Base-by-base conservation (phyloP, 2,797 vertebrate species). In the Enoplosus armatus region DNA sequence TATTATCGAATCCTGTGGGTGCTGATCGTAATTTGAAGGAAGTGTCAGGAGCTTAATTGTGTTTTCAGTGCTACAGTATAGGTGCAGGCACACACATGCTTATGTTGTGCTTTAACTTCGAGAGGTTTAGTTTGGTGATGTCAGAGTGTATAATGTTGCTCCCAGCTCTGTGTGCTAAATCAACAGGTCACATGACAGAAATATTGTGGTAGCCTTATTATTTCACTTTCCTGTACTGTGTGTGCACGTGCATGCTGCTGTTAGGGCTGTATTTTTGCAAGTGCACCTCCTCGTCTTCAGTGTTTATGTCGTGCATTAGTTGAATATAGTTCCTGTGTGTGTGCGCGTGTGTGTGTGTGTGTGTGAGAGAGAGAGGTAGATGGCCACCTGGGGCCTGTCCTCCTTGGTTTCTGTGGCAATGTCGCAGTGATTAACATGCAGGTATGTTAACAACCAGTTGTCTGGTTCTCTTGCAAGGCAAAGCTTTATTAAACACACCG, bases 351-450 rank as follows among this genome's bases (percentile, higher is more conserved):
- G 6, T 33, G 31, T 33, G 31, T 33, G 31, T 33, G 31, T 33
- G 31, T 33, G 31, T 33, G 31, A 39, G 37, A 18, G 43, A 45
- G 43, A 47, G 43, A 65, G 60, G 39, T 65, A 65, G 53, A 56
- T 50, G 55, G 86, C 77, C 92, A 71, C 87, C 58, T 88, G 91
- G 89, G 91, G 88, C 82, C 82, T 77, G 87, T 94, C 84, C 91
- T 91, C 84, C 51, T 89, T 85, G 88, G 82, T 86, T 92, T 75
- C 84, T 3, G 60, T 68, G 68, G 80, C 14, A 39, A 85, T 89
- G 88, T 92, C 77, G n/a, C 78, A 51, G 84, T 94, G 93, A 94
- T 93, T 93, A 93, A 92, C 85, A 77, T 59, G 67, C 83, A 83
- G 84, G 80, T 84, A 83, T 72, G 83, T 86, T 85, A 84, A 85